phyloP scores from a whole-genome alignment of 2,113 vertebrate species.

The Laticauda colubrina region DNA sequence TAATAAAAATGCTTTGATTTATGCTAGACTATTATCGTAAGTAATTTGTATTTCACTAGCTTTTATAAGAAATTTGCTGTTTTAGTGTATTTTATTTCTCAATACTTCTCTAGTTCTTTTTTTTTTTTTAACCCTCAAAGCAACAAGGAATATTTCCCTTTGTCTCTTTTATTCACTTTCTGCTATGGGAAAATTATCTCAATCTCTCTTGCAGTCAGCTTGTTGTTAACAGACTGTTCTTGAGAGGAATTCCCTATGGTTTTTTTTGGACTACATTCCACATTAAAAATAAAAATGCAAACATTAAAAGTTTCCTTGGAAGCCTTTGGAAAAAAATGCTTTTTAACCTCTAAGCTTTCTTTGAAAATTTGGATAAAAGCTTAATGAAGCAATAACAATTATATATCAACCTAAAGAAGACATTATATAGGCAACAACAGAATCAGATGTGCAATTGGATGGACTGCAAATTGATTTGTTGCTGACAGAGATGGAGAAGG shows the following conservation, averaged over 20 bases:
- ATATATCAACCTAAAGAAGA: background rate
- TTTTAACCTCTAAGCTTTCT: background rate
- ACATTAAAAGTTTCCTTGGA: background rate
- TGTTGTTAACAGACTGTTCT: background rate
- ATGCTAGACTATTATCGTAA: background rate
- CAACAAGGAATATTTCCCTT: background rate
- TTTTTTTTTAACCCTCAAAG: background rate
- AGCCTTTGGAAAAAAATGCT: background rate
- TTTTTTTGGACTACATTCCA: background rate
- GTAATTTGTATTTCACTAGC: background rate
- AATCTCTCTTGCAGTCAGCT: background rate
- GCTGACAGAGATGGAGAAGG: too few relatives aligned
- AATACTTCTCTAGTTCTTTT: background rate
- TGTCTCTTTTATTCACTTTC: background rate
- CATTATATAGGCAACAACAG: background rate
- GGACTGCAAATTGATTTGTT: too few relatives aligned
- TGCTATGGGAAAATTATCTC: background rate
- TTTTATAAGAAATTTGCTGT: background rate
- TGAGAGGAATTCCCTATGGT: background rate
- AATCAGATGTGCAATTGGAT: background rate
- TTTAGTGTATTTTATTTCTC: background rate
- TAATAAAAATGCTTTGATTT: background rate
- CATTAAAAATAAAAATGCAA: background rate
- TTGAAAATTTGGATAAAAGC: background rate
- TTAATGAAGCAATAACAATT: background rate